Evolutionary conservation across 2,113 vertebrate species (phyloP), one percentile per base, ranked within the genome.

Genomic region (Microtus montanus): DNA sequence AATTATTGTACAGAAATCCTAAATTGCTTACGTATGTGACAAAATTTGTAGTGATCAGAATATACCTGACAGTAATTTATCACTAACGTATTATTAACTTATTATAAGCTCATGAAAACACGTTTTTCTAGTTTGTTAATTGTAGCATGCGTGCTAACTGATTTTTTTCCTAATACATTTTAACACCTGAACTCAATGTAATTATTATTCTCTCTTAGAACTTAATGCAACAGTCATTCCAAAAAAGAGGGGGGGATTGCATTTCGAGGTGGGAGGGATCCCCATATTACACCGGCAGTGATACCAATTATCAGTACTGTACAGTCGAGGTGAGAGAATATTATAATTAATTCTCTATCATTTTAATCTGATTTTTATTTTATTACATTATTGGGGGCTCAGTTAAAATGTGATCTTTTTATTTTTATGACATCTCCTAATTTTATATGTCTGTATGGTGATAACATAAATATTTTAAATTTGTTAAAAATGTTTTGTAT

Each of bases 141-240:
- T 94, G 10, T 86, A 61, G 41, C 44, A 47, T 85, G 38, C 77
- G 15, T 95, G 78, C 52, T 92, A 87, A 68, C 63, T 87, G 66
- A 66, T 47, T 84, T 94, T 95, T 94, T 96, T 94, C 22, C 74
- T 84, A 44, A 77, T 74, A 73, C 30, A 74, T 87, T 95, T 93
- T 90, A 90, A 90, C 52, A 52, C 30, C 58, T 95, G 84, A 89
- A 94, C 79, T 97, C 91, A 89, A 52, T 89, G 3, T 30, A 87
- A 54, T 96, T 91, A 41, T 96, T 95, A 73, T 58, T 97, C 88
- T 97, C 83, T 96, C 96, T 80, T 92, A 94, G 96, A 97, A 92
- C 94, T 94, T 94, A 96, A 74, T 96, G 87, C 91, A 97, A 94
- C 52, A 19, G 7, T 97, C 92, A 91, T 93, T 97, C 93, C 92